Conservation (phyloP, 2,888 invertebrate species). For the Sipha maydis region DNA sequence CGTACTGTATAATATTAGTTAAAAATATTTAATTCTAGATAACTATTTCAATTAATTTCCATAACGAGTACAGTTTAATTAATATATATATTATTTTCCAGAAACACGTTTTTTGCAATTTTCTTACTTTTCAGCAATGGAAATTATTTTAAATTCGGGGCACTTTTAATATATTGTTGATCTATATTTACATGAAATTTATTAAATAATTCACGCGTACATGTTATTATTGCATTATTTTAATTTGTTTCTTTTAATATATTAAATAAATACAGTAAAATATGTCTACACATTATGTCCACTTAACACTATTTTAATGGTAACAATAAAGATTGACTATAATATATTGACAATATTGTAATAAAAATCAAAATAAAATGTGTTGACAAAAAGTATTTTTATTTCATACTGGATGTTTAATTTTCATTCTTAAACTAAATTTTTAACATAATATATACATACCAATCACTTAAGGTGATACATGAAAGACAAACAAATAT, state of each 20-base stretch:
- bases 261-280: slow-evolving; percentile 1
- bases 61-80: too few species aligned
- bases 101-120: too few species aligned
- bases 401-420: background rate
- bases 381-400: background rate
- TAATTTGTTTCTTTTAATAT: slow-evolving; percentile 27
- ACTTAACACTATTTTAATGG: slow-evolving; percentile 45
- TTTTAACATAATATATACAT: slow-evolving; percentile 5
- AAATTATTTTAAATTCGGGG: background rate
- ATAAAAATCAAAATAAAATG: background rate
- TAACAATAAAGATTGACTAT: slow-evolving; percentile 55
- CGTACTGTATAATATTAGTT: too few species aligned
- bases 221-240: slow-evolving; percentile 13
- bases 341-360: slow-evolving; percentile 30
- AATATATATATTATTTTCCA: too few species aligned
- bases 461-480: background rate
- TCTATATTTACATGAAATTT: background rate
- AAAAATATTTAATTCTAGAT: too few species aligned
- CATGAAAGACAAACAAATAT: background rate
- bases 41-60: too few species aligned
- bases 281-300: slow-evolving; percentile 12
- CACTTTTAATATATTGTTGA: background rate
- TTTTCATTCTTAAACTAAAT: slow-evolving; percentile 9
- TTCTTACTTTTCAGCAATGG: too few species aligned
- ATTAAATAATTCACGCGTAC: background rate